Evolutionary conservation across 2,888 invertebrate species (phyloP).

Genomic region (Gymnocheta viridis): DNA sequence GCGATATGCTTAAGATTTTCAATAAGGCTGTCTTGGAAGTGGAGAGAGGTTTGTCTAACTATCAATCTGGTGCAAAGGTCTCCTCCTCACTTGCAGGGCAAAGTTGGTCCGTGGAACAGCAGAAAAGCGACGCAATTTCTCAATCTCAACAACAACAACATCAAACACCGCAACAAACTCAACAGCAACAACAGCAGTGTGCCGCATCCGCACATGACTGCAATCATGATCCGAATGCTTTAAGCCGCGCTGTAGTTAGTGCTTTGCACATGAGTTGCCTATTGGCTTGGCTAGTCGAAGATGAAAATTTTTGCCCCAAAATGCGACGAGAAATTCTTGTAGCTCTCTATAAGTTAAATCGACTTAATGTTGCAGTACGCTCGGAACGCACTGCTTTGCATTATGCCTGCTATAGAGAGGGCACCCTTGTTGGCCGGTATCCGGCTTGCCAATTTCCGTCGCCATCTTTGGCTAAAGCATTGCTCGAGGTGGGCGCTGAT

Average conservation of each 20-base stretch:
- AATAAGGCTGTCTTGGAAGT: constrained; percentile 91
- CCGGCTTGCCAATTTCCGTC: constrained; percentile 89
- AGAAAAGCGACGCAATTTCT: constrained; percentile 70
- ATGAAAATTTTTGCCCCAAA: constrained; percentile 83
- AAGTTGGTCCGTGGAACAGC: constrained; percentile 75
- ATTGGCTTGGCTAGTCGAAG: constrained; percentile 86
- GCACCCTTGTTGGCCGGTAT: constrained; percentile 86
- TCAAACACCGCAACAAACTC: constrained; percentile 31
- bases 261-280: constrained; percentile 92
- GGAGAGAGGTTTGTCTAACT: constrained; percentile 81
- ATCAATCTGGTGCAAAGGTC: constrained; percentile 66
- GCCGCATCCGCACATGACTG: constrained; percentile 82
- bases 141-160: constrained; percentile 49
- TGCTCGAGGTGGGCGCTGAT: constrained; percentile 92
- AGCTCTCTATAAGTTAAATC: constrained; percentile 90
- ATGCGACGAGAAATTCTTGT: constrained; percentile 85
- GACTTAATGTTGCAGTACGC: constrained; percentile 85
- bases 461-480: constrained; percentile 86
- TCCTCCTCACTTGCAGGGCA: constrained; percentile 72
- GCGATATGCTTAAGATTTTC: constrained; percentile 92
- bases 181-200: constrained; percentile 50
- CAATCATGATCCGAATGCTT: constrained; percentile 87
- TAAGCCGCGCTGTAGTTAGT: constrained; percentile 93
- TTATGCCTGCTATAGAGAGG: constrained; percentile 91
- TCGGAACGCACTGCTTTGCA: constrained; percentile 89